phyloP scores from a whole-genome alignment of 2,113 vertebrate genomes.

The Perccottus glenii region DNA sequence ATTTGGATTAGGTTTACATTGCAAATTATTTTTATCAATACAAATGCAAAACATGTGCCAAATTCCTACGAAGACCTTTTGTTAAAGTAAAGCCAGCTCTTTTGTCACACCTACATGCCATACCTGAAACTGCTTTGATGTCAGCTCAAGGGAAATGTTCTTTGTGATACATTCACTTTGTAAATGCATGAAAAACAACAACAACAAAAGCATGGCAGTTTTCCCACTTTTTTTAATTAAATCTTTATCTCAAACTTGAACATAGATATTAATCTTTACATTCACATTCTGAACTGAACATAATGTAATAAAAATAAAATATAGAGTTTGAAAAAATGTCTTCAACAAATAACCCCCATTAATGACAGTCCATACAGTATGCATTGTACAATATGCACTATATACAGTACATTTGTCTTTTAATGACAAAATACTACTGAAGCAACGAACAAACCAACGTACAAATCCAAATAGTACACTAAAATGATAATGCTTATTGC shows the following conservation, averaged over 20 bases:
- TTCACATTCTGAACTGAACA: conserved; percentile 58
- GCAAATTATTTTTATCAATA: background rate
- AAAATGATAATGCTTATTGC: conserved; percentile 19
- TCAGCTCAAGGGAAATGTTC: background rate
- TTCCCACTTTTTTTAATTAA: conserved; percentile 46
- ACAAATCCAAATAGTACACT: background rate
- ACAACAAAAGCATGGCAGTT: too few relatives aligned
- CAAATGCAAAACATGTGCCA: background rate
- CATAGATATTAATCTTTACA: conserved; percentile 17
- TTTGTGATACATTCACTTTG: background rate
- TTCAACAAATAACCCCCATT: conserved; percentile 29
- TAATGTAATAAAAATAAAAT: conserved; percentile 25
- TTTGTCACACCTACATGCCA: conserved; percentile 4
- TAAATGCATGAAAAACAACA: background rate
- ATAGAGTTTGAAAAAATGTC: conserved; percentile 2
- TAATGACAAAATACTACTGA: background rate
- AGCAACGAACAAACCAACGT: background rate
- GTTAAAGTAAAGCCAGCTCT: background rate
- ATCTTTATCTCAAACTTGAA: conserved; percentile 39
- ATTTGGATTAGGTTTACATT: background rate
- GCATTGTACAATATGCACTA: conserved; percentile 10
- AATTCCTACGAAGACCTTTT: background rate
- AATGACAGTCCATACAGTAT: conserved; percentile 8
- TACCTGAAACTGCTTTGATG: conserved; percentile 5
- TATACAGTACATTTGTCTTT: background rate